phyloP scores from a whole-genome alignment of 2,113 vertebrate genomes.

The Podilymbus podiceps region DNA sequence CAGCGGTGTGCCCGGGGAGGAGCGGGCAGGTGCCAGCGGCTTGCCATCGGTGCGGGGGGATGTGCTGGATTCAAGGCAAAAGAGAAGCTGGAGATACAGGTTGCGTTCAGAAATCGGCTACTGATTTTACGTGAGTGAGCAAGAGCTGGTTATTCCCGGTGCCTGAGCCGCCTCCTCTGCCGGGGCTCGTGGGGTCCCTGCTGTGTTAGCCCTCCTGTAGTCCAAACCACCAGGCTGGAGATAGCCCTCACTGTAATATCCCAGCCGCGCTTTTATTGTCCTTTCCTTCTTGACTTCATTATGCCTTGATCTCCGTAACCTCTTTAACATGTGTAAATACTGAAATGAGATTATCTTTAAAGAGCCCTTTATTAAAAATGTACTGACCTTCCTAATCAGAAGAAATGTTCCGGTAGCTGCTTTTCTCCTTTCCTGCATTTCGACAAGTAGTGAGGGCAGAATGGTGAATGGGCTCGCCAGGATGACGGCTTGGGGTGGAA shows the following conservation, averaged over 20 bases:
- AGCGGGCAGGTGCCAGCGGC: neutral
- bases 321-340: conserved; percentile 18
- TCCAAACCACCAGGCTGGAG: neutral
- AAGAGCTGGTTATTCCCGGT: accelerated
- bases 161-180: neutral
- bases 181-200: neutral
- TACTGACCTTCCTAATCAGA: neutral
- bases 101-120: neutral
- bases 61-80: neutral
- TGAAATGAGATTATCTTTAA: conserved; percentile 30
- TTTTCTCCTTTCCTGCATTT: neutral
- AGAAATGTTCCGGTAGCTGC: neutral
- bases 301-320: neutral
- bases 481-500: neutral
- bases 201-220: neutral
- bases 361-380: conserved; percentile 47
- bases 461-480: neutral
- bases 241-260: neutral
- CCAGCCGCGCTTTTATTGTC: neutral
- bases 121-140: neutral
- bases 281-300: neutral
- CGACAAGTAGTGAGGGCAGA: neutral
- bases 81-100: neutral
- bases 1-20: neutral
- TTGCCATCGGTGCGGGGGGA: neutral